phyloP scores from a whole-genome alignment of 2,797 vertebrate genomes.

The Esox lucius region DNA sequence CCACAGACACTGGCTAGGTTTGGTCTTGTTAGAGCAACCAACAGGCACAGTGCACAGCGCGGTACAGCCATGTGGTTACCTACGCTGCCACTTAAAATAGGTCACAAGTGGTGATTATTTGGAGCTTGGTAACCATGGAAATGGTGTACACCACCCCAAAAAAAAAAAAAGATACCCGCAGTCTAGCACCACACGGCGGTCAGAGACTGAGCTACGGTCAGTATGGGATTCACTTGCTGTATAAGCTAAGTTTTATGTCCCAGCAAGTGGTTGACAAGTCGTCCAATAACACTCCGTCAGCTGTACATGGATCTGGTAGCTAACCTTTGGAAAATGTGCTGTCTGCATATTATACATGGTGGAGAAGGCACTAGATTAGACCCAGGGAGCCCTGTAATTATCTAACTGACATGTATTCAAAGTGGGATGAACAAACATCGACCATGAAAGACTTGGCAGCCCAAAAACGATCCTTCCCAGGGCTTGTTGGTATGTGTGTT shows the following conservation, averaged over 20 bases:
- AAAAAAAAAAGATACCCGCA: conserved; percentile 66
- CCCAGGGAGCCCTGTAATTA: conserved; percentile 45
- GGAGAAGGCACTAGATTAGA: conserved; percentile 45
- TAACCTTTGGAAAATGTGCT: conserved; percentile 69
- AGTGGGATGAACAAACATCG: conserved; percentile 37
- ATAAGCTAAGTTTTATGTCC: conserved; percentile 60
- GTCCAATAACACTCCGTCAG: conserved; percentile 24
- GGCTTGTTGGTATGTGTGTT: conserved; percentile 37
- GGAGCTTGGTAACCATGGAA: conserved; percentile 63
- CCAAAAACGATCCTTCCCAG: conserved; percentile 31
- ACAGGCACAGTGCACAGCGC: conserved; percentile 17
- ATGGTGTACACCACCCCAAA: conserved; percentile 61
- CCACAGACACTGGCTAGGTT: conserved; percentile 15
- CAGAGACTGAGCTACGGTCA: conserved; percentile 52
- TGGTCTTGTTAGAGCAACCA: conserved; percentile 6
- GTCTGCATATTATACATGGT: conserved; percentile 52
- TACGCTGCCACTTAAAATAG: conserved; percentile 52
- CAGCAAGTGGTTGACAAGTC: conserved; percentile 50
- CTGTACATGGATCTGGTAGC: neutral
- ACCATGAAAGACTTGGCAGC: conserved; percentile 17
- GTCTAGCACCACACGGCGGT: conserved; percentile 45
- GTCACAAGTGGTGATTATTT: conserved; percentile 58
- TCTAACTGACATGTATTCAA: conserved; percentile 51
- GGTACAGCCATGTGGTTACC: conserved; percentile 23
- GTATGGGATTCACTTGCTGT: conserved; percentile 36